These are phyloP conservation scores for Ormyrus nitidulus DNA, from an alignment of 2,888 invertebrate genomes.

Conservation along the genomic window DNA sequence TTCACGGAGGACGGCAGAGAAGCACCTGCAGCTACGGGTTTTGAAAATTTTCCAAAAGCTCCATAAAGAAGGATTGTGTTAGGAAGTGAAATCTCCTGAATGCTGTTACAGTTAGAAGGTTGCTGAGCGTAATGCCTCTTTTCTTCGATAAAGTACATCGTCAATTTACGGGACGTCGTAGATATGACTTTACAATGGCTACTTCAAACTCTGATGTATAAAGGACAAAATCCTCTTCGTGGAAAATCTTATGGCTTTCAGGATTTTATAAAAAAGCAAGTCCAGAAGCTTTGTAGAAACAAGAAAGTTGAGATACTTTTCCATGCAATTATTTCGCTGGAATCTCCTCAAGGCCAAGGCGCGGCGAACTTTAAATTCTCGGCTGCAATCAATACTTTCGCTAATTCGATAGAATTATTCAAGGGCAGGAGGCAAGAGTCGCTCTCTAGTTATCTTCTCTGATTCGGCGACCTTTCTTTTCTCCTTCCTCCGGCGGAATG, in stretches of 20 bases:
- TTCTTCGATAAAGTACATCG: background rate
- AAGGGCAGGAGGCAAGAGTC: conserved; percentile 18
- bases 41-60: conserved; percentile 28
- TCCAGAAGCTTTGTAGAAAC: too few relatives aligned
- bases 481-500: background rate
- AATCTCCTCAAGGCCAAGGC: conserved; percentile 3
- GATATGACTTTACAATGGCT: background rate
- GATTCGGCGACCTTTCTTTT: conserved; percentile 18
- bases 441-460: background rate
- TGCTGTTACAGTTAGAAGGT: conserved; percentile 29
- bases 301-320: too few relatives aligned
- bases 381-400: conserved; percentile 25
- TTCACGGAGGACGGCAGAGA: background rate
- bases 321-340: too few relatives aligned
- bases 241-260: too few relatives aligned
- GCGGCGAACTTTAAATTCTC: background rate
- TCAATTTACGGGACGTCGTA: conserved; percentile 23
- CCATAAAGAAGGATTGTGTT: conserved; percentile 34
- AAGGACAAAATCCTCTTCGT: too few relatives aligned
- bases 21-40: conserved; percentile 31
- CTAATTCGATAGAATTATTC: conserved; percentile 45
- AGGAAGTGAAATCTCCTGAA: conserved; percentile 18
- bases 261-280: too few relatives aligned
- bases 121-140: conserved; percentile 27
- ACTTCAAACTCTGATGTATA: too few relatives aligned